Base-by-base conservation (phyloP, 2,888 invertebrate species). In the Drosophila phalerata region DNA sequence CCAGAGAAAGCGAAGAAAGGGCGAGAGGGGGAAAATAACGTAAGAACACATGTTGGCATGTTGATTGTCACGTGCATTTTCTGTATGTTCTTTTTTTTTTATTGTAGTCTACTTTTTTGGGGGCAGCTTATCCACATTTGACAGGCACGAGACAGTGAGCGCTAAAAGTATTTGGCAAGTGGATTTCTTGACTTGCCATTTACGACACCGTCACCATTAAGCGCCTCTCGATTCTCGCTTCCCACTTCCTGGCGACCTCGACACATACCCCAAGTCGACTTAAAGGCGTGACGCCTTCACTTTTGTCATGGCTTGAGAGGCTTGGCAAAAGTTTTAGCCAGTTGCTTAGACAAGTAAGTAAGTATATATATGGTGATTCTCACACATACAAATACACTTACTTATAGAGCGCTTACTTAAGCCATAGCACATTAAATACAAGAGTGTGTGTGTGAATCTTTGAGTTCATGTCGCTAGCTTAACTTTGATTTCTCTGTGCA, bases 181-280 rank as follows among this genome's bases (percentile, higher is more conserved):
- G 76, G 79, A 88, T 88, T 86, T 88, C 37, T 85, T 83, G 84
- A 86, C 88, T 86, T 83, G 77, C 65, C 77, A 71, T 77, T 79
- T 81, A 66, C 74, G 80, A 73, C 65, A 69, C 64, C 55, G 65
- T 42, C 66, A 55, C 63, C 81, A 74, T 76, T 79, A 79, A 76
- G 76, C 73, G 75, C 58, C 72, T 71, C 60, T 66, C 43, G 9
- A 19, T 38, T 15, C 38, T 38, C 38, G 9, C 3, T 15, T n/a
- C n/a, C n/a, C n/a, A n/a, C n/a, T n/a, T n/a, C n/a, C n/a, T n/a
- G n/a, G n/a, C 68, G 51, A 66, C 47, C 64, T 67, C 66, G 66
- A 73, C 79, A 70, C 71, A 52, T 67, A 42, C 37, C n/a, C 15
- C 30, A 40, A 40, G 25, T 47, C 30, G 17, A 25, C 51, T 57